These are phyloP conservation scores for Tipula helvola DNA, from an alignment of 2,888 invertebrate genomes.

Conservation along the genomic window DNA sequence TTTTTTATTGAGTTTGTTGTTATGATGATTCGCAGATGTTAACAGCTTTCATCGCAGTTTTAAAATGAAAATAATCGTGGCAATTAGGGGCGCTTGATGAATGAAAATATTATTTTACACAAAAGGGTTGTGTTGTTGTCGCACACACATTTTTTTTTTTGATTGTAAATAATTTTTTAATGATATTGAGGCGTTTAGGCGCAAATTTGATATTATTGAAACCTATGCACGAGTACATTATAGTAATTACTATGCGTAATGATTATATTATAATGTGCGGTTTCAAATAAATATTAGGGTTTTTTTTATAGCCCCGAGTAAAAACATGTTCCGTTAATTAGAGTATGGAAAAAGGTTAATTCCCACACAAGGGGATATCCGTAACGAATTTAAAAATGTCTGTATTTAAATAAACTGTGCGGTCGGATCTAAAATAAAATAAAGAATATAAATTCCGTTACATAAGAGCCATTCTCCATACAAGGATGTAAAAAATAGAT, in stretches of 20 bases:
- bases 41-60: neutral
- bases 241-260: neutral
- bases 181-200: neutral
- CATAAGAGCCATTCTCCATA: neutral
- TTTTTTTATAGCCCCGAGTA: neutral
- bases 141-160: neutral
- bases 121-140: neutral
- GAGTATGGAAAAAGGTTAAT: neutral
- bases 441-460: neutral
- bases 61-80: neutral
- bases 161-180: neutral
- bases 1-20: neutral
- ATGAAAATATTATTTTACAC: neutral
- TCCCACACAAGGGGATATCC: neutral
- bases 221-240: neutral
- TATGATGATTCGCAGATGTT: neutral
- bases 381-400: neutral
- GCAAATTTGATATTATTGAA: neutral
- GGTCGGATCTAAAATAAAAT: neutral
- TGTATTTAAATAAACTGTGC: neutral
- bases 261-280: neutral
- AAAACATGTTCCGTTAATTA: neutral
- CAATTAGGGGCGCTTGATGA: neutral
- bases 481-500: neutral
- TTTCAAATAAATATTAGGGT: neutral